Base-by-base conservation (phyloP, 1,140 invertebrate genomes). In the Andricus grossulariae region DNA sequence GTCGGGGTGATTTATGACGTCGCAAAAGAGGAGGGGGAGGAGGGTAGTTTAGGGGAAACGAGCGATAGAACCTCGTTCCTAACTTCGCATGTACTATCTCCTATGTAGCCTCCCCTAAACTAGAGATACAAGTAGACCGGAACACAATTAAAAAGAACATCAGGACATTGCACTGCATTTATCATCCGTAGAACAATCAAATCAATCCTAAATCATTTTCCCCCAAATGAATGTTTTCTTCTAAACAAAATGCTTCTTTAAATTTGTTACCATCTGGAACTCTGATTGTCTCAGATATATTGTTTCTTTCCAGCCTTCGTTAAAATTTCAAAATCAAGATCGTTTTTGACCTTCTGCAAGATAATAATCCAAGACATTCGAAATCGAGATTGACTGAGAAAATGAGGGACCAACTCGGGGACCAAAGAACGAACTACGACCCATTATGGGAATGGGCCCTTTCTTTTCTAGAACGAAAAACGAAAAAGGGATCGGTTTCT, bases 1-100 rank as follows among this genome's bases (percentile, higher is more conserved):
- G 92, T 92, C 92, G 87, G 84, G 77, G 90, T 92, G 92, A 92
- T 92, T 92, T 92, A 92, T 92, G 84, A 82, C 81, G 80, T 79
- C 84, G 81, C 86, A 81, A 72, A 71, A 52, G 72, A 76, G 70
- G 25, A 79, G 75, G 72, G 71, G 78, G 66, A 50, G 7, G 75
- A 32, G 15, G 39, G 39, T 45, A 45, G 39, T 45, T 45, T 45
- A 45, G 8, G 39, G 25, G 60, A 16, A 12, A 66, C 25, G 21
- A 39, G 60, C 73, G 83, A 80, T 74, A 74, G 76, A 57, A 19
- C 52, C 19, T 54, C 49, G 18, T 57, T 25, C 18, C 55, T 25
- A 50, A n/a, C 39, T 52, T 50, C 16, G 13, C 8, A 2, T 18
- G 3, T 71, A 18, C 11, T 16, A n/a, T 55, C 18, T 60, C 45